Evolutionary conservation across 2,113 vertebrate species (phyloP).

Genomic region (Athene cunicularia): DNA sequence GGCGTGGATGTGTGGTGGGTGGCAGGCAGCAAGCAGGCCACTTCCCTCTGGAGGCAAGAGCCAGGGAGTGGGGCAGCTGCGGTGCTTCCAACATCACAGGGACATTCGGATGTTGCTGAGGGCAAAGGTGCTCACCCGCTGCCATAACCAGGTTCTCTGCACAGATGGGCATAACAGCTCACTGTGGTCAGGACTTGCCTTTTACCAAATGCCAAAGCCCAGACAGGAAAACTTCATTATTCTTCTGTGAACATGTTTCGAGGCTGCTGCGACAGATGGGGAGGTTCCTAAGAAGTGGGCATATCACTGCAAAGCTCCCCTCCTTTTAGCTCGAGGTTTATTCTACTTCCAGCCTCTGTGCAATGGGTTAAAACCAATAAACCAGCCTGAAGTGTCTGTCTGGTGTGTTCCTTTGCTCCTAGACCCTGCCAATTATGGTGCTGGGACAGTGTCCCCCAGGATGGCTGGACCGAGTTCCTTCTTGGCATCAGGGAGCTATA

Average conservation of each 20-base stretch:
- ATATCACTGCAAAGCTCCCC: not conserved
- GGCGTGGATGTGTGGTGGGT: accelerated
- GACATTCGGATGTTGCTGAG: accelerated
- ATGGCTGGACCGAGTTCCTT: not conserved
- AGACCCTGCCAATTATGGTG: accelerated
- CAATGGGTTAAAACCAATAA: not conserved
- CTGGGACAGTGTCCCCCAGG: not conserved
- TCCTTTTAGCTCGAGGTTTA: not conserved
- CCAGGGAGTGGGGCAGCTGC: accelerated
- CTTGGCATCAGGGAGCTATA: not conserved
- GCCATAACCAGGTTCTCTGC: not conserved
- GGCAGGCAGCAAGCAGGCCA: not conserved
- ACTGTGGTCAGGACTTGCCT: not conserved
- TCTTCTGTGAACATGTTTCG: not conserved
- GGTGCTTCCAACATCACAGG: accelerated
- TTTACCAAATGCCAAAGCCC: not conserved
- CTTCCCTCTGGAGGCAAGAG: not conserved
- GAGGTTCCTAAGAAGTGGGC: not conserved
- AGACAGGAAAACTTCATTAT: not conserved
- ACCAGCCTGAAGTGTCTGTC: not conserved
- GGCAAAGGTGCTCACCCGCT: accelerated
- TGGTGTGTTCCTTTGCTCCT: not conserved
- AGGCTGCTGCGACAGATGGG: not conserved
- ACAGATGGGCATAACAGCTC: not conserved
- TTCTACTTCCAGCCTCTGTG: not conserved